Base-by-base conservation (phyloP, 2,797 vertebrate genomes). In the Mus caroli region DNA sequence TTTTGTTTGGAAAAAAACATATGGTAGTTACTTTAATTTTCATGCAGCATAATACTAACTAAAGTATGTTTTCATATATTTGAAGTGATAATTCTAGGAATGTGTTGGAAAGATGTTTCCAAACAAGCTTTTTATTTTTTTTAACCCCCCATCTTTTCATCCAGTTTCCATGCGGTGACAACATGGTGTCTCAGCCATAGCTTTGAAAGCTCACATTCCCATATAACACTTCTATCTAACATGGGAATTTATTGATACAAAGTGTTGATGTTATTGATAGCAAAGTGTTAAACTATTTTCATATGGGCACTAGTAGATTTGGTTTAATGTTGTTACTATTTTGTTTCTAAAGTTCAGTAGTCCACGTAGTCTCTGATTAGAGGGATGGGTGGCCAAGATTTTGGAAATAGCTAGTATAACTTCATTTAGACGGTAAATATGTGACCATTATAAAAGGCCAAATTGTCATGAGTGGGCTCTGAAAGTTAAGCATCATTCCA, bases 391-490 rank as follows among this genome's bases (percentile, higher is more conserved):
- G 37, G 46, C 93, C 86, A 19, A 62, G n/a, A 92, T 98, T 97
- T 96, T 97, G 79, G 77, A 97, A 86, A 90, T 73, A 97, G 75
- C 3, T 54, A 89, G 71, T 94, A 76, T 92, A 98, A 96, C 94
- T 97, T 96, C 95, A 90, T 94, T 98, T 97, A 90, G 73, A 96
- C 97, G 97, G 92, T 97, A 98, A 98, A 97, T 17, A 64, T 97
- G 96, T 93, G 94, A 93, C 91, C 93, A 98, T 97, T 88, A 80
- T 64, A 26, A 97, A 97, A 98, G 77, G 93, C 92, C 97, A 97
- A 97, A 97, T 97, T 94, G 96, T 92, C 95, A 96, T 97, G 88
- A 76, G 82, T 89, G 96, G 92, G 97, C 15, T 46, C 86, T 97
- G 58, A 97, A 97, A 96, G 83, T 86, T 92, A 86, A 97, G 85